phyloP scores from a whole-genome alignment of 2,797 vertebrate species.

The Xerus rutilus region DNA sequence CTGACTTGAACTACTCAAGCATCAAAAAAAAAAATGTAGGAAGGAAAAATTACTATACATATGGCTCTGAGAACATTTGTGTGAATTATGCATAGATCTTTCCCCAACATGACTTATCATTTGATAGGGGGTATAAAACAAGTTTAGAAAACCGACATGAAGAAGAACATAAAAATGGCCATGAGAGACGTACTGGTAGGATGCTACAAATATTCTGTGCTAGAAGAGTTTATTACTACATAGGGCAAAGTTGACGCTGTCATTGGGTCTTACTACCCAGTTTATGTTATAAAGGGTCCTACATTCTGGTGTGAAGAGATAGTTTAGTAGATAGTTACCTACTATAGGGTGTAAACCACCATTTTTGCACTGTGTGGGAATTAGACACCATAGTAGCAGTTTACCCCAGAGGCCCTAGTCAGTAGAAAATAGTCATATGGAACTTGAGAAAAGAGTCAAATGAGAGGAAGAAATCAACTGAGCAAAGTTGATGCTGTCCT shows the following conservation, averaged over 20 bases:
- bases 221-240: conserved; percentile 6
- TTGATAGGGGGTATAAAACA: conserved; percentile 22
- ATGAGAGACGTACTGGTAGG: background rate
- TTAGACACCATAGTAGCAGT: background rate
- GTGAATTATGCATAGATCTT: background rate
- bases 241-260: no score
- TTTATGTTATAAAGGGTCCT: background rate
- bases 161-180: background rate
- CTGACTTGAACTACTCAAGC: background rate
- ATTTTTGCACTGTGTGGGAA: background rate
- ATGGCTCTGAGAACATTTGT: background rate
- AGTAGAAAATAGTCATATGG: background rate
- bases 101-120: conserved; percentile 12
- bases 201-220: background rate
- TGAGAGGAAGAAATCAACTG: background rate
- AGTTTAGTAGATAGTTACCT: background rate
- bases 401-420: background rate
- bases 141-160: conserved; percentile 11
- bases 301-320: background rate
- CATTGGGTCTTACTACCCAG: background rate
- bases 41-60: background rate
- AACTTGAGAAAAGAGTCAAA: background rate
- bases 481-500: background rate
- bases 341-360: background rate
- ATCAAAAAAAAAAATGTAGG: conserved; percentile 52